These are phyloP conservation scores for Vicugna pacos DNA, from an alignment of 2,113 vertebrate species.

Conservation along the genomic window DNA sequence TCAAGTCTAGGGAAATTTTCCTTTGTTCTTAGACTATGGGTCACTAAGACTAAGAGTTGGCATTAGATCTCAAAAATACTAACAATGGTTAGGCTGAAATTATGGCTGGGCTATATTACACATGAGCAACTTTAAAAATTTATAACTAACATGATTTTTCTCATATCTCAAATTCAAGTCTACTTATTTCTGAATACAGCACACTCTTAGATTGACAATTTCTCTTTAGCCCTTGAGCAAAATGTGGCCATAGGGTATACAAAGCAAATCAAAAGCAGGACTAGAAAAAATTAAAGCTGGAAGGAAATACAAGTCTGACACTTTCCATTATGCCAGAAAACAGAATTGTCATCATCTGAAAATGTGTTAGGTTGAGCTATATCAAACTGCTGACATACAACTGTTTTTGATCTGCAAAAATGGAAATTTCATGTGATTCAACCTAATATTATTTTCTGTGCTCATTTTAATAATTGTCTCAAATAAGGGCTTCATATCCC, in stretches of 20 bases:
- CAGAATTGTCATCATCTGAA: not conserved
- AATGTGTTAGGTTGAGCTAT: not conserved
- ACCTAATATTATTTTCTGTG: constrained; percentile 41
- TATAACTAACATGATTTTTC: not conserved
- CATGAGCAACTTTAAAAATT: constrained; percentile 5
- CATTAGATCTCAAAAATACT: constrained; percentile 12
- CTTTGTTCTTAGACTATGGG: not conserved
- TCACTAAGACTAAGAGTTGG: not conserved
- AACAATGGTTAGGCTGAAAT: not conserved
- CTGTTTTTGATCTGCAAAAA: constrained; percentile 8
- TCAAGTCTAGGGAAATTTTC: constrained; percentile 1
- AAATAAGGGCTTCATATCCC: constrained; percentile 35
- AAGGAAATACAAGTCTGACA: constrained; percentile 60
- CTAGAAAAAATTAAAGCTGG: constrained; percentile 51
- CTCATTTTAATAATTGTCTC: constrained; percentile 53
- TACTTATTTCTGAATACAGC: not conserved
- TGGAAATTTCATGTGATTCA: not conserved
- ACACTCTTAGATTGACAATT: not conserved
- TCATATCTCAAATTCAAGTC: constrained; percentile 17
- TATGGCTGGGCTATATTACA: not conserved
- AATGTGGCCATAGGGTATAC: not conserved
- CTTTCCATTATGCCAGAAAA: constrained; percentile 53
- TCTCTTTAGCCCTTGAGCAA: constrained; percentile 11
- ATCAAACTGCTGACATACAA: not conserved
- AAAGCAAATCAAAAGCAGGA: constrained; percentile 58